Percentiles rank a stretch among this genome's conserved stretches.
These are phyloP conservation scores for Progne subis DNA, from an alignment of 2,113 vertebrate genomes.

Conservation along the genomic window DNA sequence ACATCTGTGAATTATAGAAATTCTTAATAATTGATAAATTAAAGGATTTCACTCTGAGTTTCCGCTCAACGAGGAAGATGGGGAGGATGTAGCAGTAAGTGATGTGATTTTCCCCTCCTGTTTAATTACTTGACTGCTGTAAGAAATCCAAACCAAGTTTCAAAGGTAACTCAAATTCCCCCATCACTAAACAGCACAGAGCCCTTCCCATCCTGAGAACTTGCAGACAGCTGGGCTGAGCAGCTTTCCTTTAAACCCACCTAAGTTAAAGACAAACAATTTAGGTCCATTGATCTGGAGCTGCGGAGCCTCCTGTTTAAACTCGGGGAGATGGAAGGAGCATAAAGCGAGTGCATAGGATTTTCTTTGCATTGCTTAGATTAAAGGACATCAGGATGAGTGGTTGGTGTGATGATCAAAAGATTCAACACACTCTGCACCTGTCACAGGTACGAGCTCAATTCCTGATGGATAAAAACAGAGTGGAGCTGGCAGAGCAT, in stretches of 20 bases:
- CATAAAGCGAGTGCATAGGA: constrained; percentile 20
- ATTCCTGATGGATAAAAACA: constrained; percentile 55
- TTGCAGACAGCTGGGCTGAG: constrained; percentile 55
- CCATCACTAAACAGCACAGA: not conserved
- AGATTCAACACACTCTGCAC: constrained; percentile 61
- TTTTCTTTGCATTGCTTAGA: constrained; percentile 64
- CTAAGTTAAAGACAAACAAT: constrained; percentile 68
- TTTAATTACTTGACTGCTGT: constrained; percentile 46
- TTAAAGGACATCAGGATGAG: constrained; percentile 68
- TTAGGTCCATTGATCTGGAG: constrained; percentile 67
- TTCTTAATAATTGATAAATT: not conserved
- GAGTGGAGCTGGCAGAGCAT: constrained; percentile 61
- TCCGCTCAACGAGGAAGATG: not conserved
- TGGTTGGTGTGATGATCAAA: constrained; percentile 70
- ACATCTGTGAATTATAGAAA: not conserved
- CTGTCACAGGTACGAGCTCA: constrained; percentile 68
- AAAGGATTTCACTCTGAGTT: not conserved
- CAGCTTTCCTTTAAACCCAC: constrained; percentile 60
- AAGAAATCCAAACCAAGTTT: constrained; percentile 17
- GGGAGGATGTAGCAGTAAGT: not conserved
- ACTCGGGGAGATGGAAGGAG: constrained; percentile 32
- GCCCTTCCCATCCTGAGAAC: constrained; percentile 27
- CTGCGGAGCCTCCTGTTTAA: constrained; percentile 54
- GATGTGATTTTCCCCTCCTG: not conserved
- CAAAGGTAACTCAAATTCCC: constrained; percentile 29